Conservation (phyloP, 2,888 invertebrate species). For the Drosophila phalerata region DNA sequence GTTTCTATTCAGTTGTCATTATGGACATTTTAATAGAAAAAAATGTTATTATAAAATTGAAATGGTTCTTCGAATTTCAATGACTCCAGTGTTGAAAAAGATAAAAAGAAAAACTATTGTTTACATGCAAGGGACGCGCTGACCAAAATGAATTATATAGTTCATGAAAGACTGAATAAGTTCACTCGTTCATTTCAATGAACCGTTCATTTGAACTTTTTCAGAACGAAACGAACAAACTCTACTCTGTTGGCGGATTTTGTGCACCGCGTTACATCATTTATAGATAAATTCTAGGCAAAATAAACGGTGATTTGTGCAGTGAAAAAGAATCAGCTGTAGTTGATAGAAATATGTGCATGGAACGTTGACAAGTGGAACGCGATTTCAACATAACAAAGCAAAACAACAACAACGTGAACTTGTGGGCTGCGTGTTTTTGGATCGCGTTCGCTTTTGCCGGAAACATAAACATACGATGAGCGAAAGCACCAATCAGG, state of each 20-base stretch:
- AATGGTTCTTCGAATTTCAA: too few species aligned
- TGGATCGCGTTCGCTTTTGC: slow-evolving; percentile 52
- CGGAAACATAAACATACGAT: slow-evolving; percentile 70
- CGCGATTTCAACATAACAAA: slow-evolving; percentile 43
- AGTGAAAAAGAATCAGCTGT: slow-evolving; percentile 30
- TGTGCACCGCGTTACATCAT: slow-evolving; percentile 62
- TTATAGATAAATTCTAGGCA: slow-evolving; percentile 52
- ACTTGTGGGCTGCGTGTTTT: slow-evolving; percentile 49
- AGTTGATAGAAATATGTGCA: slow-evolving; percentile 50
- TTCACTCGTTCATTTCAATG: too few species aligned
- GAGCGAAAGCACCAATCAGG: slow-evolving; percentile 78
- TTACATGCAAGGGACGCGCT: too few species aligned
- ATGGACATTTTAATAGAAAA: too few species aligned
- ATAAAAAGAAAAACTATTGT: too few species aligned
- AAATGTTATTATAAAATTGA: too few species aligned
- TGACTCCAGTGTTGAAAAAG: too few species aligned
- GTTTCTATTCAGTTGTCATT: too few species aligned
- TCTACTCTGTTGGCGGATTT: slow-evolving; percentile 28
- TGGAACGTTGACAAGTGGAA: slow-evolving; percentile 33
- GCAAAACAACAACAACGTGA: slow-evolving; percentile 27
- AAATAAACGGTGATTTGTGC: slow-evolving; percentile 36
- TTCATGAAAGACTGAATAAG: too few species aligned
- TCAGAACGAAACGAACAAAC: too few species aligned
- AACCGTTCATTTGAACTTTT: too few species aligned
- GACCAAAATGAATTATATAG: too few species aligned